These are phyloP conservation scores for Bibio marci DNA, from an alignment of 2,888 invertebrate genomes.

Conservation along the genomic window DNA sequence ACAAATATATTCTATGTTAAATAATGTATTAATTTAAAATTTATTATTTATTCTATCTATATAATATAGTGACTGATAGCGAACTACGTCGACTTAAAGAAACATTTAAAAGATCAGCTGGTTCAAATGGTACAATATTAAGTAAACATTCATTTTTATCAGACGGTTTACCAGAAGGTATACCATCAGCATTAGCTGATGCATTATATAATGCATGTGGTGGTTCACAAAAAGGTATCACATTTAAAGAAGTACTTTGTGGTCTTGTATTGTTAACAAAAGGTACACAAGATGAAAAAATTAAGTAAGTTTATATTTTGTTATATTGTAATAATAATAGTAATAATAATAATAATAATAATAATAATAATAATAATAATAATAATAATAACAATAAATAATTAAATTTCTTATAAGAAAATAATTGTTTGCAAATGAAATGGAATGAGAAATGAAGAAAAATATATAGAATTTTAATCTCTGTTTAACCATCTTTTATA, in stretches of 20 bases:
- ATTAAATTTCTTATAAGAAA: too few species aligned
- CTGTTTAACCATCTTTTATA: too few species aligned
- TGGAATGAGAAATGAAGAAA: background rate
- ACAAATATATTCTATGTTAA: too few species aligned
- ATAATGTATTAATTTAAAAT: too few species aligned
- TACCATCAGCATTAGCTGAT: slow-evolving; percentile 66
- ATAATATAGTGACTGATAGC: slow-evolving; percentile 60
- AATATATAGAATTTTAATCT: background rate
- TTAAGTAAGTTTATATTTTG: slow-evolving; percentile 35
- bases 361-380: background rate
- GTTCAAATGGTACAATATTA: slow-evolving; percentile 45
- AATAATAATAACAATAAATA: background rate
- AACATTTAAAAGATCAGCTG: slow-evolving; percentile 71
- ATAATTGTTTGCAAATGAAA: too few species aligned
- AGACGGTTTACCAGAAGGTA: slow-evolving; percentile 75
- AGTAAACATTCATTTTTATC: slow-evolving; percentile 62
- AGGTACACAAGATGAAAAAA: slow-evolving; percentile 71
- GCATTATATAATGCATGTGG: slow-evolving; percentile 72
- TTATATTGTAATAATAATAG: background rate
- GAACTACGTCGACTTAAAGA: slow-evolving; percentile 72
- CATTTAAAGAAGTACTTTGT: slow-evolving; percentile 66
- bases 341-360: background rate
- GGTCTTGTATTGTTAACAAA: slow-evolving; percentile 74
- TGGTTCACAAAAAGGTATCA: slow-evolving; percentile 63
- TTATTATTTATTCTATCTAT: too few species aligned